Evolutionary conservation across 2,797 vertebrate species (phyloP).

Genomic region (Macroramphosus scolopax): DNA sequence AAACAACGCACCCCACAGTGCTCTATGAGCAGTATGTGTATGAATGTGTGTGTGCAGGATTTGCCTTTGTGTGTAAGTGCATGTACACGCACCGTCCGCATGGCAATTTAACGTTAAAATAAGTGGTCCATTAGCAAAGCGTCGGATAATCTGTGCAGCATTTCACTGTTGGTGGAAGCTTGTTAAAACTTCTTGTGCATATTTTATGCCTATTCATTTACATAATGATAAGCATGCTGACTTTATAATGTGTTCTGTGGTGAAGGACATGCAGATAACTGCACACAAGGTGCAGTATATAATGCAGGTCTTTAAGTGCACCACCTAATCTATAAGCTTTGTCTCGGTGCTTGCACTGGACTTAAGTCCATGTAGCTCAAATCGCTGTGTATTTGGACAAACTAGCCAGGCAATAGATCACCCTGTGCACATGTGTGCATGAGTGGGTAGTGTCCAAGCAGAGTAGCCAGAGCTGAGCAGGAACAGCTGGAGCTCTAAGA

Average conservation of each 20-base stretch:
- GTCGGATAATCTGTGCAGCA: constrained; percentile 8
- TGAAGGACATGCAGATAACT: not conserved
- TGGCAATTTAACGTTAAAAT: constrained; percentile 33
- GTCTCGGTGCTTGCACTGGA: constrained; percentile 39
- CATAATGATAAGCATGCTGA: no score
- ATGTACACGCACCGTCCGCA: constrained; percentile 21
- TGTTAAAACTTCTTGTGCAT: no score
- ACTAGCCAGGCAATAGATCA: constrained; percentile 61
- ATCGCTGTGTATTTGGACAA: constrained; percentile 62
- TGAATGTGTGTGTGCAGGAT: constrained; percentile 10
- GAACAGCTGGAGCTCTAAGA: constrained; percentile 77
- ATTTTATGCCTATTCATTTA: constrained; percentile 2
- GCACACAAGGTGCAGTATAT: not conserved
- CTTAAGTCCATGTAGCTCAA: constrained; percentile 39
- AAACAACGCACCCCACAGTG: constrained; percentile 66
- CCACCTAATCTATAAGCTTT: constrained; percentile 30
- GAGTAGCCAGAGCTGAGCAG: constrained; percentile 66
- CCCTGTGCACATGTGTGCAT: constrained; percentile 25
- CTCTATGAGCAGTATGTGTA: constrained; percentile 36
- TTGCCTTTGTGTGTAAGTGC: constrained; percentile 31
- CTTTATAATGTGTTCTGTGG: no score
- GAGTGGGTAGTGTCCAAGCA: constrained; percentile 58
- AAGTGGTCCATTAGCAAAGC: no score
- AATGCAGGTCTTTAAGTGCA: constrained; percentile 1
- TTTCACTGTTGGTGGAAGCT: no score